Percentiles rank a stretch among this genome's conserved stretches.
These are phyloP conservation scores for Raphicerus campestris DNA, from an alignment of 2,113 vertebrate species.

Conservation along the genomic window DNA sequence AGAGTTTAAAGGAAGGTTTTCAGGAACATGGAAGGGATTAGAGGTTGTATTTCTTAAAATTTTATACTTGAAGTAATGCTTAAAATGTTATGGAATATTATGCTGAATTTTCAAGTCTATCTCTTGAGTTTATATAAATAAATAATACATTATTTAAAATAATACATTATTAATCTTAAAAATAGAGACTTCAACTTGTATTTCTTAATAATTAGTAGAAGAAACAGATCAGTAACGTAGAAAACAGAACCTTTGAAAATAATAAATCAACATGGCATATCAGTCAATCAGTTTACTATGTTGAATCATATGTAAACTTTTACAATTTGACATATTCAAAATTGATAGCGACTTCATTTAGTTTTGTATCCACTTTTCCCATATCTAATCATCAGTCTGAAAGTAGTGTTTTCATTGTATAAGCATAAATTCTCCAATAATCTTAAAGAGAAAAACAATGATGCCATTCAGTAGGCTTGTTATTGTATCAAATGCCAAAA, in stretches of 20 bases:
- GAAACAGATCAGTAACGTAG: background rate
- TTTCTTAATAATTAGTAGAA: background rate
- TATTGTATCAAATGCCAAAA: background rate
- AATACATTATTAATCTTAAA: background rate
- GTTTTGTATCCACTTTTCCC: background rate
- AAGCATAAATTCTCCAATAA: background rate
- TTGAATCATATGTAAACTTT: background rate
- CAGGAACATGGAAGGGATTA: too few species aligned
- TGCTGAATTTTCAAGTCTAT: background rate
- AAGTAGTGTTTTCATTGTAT: background rate
- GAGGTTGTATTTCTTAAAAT: background rate
- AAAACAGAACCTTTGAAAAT: background rate
- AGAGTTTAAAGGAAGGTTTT: background rate
- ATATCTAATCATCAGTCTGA: background rate
- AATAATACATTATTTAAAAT: background rate
- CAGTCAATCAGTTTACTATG: background rate
- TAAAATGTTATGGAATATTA: background rate
- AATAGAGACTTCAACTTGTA: background rate
- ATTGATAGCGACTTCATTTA: background rate
- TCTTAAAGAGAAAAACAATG: background rate
- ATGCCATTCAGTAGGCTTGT: background rate
- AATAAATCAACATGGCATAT: background rate
- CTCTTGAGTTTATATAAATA: conserved; percentile 46
- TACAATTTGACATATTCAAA: background rate
- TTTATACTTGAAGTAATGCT: background rate